Evolutionary conservation across 2,888 invertebrate species (phyloP).

Genomic region (Camponotus fellah): DNA sequence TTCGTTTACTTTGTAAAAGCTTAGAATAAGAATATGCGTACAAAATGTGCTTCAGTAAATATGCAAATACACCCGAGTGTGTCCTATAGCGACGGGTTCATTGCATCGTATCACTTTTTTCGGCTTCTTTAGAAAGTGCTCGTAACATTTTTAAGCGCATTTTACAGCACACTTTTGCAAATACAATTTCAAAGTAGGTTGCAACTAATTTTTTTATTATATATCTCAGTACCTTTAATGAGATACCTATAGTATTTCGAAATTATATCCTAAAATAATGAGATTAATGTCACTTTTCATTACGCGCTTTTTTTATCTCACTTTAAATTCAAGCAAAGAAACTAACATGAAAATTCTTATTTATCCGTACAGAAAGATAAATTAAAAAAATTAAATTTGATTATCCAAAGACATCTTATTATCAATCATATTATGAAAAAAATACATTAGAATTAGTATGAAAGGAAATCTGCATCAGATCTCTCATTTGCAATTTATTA

Average conservation of each 20-base stretch:
- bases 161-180: constrained; percentile 40
- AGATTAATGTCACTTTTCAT: constrained; percentile 23
- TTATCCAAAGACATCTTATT: neutral
- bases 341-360: neutral
- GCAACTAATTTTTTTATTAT: constrained; percentile 54
- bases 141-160: constrained; percentile 68
- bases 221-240: constrained; percentile 21
- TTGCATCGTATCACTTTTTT: constrained; percentile 61
- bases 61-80: constrained; percentile 36
- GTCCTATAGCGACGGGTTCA: constrained; percentile 17
- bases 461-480: neutral
- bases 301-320: constrained; percentile 23
- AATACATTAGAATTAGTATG: neutral
- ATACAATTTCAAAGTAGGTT: constrained; percentile 40
- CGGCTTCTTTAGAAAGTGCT: constrained; percentile 67
- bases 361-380: neutral
- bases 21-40: neutral
- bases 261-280: constrained; percentile 29
- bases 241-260: constrained; percentile 24
- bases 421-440: neutral
- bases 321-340: constrained; percentile 41
- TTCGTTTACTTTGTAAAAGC: neutral
- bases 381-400: neutral
- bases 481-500: neutral
- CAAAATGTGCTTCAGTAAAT: constrained; percentile 24